Evolutionary conservation across 2,113 vertebrate genomes (phyloP).

Genomic region (Hucho hucho): DNA sequence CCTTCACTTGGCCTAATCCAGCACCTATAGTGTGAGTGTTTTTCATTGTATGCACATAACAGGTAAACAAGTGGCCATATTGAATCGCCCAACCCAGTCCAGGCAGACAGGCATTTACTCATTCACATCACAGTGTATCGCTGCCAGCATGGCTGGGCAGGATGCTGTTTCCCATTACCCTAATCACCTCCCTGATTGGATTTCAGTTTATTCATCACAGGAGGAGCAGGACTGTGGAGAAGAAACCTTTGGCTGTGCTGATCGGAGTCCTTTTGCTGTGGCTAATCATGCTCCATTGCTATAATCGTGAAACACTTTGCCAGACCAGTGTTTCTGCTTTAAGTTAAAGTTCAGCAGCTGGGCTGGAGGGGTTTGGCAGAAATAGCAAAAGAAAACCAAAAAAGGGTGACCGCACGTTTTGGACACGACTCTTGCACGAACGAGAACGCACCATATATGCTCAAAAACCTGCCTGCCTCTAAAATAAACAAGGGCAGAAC

Average conservation of each 20-base stretch:
- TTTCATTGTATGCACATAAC: too few species aligned
- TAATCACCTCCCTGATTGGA: slow-evolving; percentile 16
- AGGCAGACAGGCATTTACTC: too few species aligned
- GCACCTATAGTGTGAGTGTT: too few species aligned
- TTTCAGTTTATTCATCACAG: slow-evolving; percentile 6
- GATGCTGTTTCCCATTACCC: slow-evolving; percentile 17
- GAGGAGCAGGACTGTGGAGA: slow-evolving; percentile 8
- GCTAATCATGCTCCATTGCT: slow-evolving; percentile 41
- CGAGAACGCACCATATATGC: neutral
- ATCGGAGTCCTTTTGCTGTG: slow-evolving; percentile 8
- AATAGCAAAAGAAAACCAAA: slow-evolving; percentile 37
- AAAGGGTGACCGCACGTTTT: slow-evolving; percentile 52
- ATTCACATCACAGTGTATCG: too few species aligned
- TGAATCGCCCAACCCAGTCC: too few species aligned
- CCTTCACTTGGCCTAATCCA: too few species aligned
- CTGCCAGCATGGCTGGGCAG: neutral
- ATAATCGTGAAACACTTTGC: neutral
- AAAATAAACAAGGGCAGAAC: slow-evolving; percentile 9
- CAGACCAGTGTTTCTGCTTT: slow-evolving; percentile 30
- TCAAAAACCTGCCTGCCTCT: too few species aligned
- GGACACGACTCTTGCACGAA: slow-evolving; percentile 16
- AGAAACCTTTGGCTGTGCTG: slow-evolving; percentile 1
- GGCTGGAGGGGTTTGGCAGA: slow-evolving; percentile 51
- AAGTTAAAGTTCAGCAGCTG: slow-evolving; percentile 34
- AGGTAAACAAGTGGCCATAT: too few species aligned